phyloP scores from a whole-genome alignment of 2,113 vertebrate species.

The Emydura subglobosa region DNA sequence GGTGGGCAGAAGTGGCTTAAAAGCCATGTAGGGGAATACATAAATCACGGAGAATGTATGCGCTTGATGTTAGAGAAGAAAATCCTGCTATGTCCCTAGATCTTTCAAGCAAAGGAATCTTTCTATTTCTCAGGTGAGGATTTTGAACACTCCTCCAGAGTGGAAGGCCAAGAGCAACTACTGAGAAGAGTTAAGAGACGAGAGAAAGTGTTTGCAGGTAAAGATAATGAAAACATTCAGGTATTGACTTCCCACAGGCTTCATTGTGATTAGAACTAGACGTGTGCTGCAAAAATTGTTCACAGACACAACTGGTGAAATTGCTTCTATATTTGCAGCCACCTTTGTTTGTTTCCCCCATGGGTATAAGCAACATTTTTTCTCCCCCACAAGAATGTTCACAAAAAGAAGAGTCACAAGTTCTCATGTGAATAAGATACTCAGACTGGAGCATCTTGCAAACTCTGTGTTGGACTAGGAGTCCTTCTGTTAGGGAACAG shows the following conservation, averaged over 20 bases:
- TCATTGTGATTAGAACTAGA: background rate
- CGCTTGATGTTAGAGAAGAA: background rate
- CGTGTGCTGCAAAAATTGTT: background rate
- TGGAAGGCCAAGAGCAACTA: background rate
- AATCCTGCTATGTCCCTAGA: background rate
- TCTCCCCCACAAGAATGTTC: background rate
- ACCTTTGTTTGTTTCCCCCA: background rate
- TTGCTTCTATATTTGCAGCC: background rate
- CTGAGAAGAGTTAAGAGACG: background rate
- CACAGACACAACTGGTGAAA: background rate
- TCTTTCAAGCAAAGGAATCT: background rate
- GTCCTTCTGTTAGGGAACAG: background rate
- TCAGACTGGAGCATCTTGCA: no score
- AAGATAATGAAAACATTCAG: background rate
- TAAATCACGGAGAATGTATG: background rate
- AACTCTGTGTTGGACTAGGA: background rate
- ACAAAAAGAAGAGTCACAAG: background rate
- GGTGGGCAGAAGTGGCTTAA: background rate
- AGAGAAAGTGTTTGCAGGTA: conserved; percentile 10
- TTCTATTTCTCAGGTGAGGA: background rate
- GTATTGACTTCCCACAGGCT: background rate
- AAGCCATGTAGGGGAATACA: background rate
- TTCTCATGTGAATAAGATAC: background rate
- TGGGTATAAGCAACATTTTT: background rate
- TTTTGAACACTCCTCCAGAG: background rate